A percentile compares a stretch with the other conserved stretches of the same genome.
Conservation (phyloP, 1,140 invertebrate genomes). For the Pogonognathellus flavescens region DNA sequence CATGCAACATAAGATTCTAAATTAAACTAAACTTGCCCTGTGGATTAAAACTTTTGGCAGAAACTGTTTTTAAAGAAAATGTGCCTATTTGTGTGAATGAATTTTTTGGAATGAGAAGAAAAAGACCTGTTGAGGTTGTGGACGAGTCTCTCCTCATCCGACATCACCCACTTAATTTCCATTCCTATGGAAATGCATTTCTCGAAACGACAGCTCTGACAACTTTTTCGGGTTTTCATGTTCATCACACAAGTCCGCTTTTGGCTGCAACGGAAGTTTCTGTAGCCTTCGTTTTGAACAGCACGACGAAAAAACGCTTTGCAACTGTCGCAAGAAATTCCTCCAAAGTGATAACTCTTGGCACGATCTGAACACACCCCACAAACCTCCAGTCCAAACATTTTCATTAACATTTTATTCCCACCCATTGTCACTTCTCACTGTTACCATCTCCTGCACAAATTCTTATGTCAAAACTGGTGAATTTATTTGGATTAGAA, state of each 20-base stretch:
- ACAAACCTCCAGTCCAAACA: slow-evolving; percentile 68
- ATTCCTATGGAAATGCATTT: slow-evolving; percentile 71
- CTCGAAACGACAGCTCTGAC: slow-evolving; percentile 70
- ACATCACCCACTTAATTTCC: slow-evolving; percentile 73
- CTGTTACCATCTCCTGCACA: too few species aligned
- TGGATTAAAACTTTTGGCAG: too few species aligned
- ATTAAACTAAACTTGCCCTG: too few species aligned
- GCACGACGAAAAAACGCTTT: slow-evolving; percentile 71
- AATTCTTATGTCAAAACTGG: too few species aligned
- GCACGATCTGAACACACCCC: slow-evolving; percentile 70
- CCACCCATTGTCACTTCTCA: too few species aligned
- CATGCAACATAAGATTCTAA: too few species aligned
- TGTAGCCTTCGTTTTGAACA: slow-evolving; percentile 68
- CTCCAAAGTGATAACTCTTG: slow-evolving; percentile 71
- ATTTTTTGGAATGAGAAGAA: too few species aligned
- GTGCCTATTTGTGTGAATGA: too few species aligned
- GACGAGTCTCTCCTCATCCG: slow-evolving; percentile 69
- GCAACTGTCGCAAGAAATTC: slow-evolving; percentile 70
- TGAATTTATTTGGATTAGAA: too few species aligned
- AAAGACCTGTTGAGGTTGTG: background rate
- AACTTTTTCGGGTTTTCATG: slow-evolving; percentile 68
- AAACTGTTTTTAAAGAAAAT: too few species aligned
- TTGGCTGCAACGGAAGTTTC: slow-evolving; percentile 69
- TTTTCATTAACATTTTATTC: too few species aligned
- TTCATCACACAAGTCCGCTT: slow-evolving; percentile 69